Evolutionary conservation across 2,113 vertebrate species (phyloP).

Genomic region (Cyanistes caeruleus): DNA sequence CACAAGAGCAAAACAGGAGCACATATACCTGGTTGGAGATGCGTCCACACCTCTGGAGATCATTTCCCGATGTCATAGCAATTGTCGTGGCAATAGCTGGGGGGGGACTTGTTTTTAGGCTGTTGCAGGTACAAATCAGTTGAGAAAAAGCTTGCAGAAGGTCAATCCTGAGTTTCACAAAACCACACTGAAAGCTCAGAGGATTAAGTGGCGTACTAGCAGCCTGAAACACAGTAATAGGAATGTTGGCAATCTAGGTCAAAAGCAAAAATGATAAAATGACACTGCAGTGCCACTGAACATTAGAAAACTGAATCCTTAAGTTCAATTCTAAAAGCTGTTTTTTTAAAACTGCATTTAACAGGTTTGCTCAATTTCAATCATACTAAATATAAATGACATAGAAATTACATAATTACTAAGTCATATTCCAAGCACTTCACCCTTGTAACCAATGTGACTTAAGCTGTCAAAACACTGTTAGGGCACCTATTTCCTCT

Average conservation of each 20-base stretch:
- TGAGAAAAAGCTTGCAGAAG: constrained; percentile 95
- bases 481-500: neutral
- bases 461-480: neutral
- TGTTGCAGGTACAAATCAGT: constrained; percentile 97
- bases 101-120: constrained; percentile 96
- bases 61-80: constrained; percentile 90
- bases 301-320: neutral
- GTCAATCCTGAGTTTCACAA: constrained; percentile 96
- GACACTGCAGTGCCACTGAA: neutral
- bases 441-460: neutral
- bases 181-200: constrained; percentile 95
- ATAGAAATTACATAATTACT: neutral
- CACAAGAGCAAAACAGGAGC: neutral
- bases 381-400: neutral
- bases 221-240: constrained; percentile 78
- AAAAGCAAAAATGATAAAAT: constrained; percentile 9
- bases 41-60: constrained; percentile 94
- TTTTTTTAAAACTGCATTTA: neutral
- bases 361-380: neutral
- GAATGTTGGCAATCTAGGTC: neutral
- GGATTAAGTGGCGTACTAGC: constrained; percentile 96
- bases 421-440: neutral
- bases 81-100: constrained; percentile 95
- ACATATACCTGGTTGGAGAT: constrained; percentile 90
- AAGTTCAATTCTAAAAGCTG: neutral